These are phyloP conservation scores for Gastrophysa polygoni DNA, from an alignment of 2,888 invertebrate species.

Conservation along the genomic window DNA sequence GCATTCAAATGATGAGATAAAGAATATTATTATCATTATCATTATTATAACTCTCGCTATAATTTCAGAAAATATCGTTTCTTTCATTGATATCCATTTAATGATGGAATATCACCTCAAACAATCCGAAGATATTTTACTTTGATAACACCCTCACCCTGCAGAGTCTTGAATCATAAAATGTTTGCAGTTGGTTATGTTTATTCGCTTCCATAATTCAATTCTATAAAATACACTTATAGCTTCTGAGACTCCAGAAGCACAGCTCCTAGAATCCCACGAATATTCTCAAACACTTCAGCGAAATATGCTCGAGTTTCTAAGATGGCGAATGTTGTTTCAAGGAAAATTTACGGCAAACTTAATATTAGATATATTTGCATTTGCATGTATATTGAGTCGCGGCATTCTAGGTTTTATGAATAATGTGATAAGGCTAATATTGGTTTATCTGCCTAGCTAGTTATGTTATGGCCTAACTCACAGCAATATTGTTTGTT, in stretches of 20 bases:
- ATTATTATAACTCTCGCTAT: no score
- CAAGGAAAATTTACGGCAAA: slow-evolving; percentile 57
- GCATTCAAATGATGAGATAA: no score
- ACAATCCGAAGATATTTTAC: no score
- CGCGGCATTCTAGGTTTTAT: slow-evolving; percentile 52
- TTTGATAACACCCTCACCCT: no score
- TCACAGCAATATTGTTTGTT: slow-evolving; percentile 55
- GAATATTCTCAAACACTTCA: slow-evolving; percentile 9
- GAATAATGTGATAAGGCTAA: slow-evolving; percentile 55
- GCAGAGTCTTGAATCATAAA: slow-evolving; percentile 41
- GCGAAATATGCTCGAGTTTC: slow-evolving; percentile 39
- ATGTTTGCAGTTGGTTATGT: slow-evolving; percentile 36
- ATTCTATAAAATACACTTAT: slow-evolving; percentile 24
- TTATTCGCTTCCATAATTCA: slow-evolving; percentile 27
- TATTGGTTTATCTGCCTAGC: slow-evolving; percentile 56
- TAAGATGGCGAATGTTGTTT: slow-evolving; percentile 52
- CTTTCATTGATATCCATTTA: no score
- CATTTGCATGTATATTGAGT: slow-evolving; percentile 59
- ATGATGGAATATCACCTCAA: no score
- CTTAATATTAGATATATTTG: slow-evolving; percentile 57
- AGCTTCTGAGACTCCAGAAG: slow-evolving; percentile 8
- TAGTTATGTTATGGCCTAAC: slow-evolving; percentile 54
- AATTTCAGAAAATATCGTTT: no score
- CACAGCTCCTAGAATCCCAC: slow-evolving; percentile 23
- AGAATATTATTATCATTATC: no score